Conservation (phyloP, 1,140 invertebrate species). For the Drosophila sp. region DNA sequence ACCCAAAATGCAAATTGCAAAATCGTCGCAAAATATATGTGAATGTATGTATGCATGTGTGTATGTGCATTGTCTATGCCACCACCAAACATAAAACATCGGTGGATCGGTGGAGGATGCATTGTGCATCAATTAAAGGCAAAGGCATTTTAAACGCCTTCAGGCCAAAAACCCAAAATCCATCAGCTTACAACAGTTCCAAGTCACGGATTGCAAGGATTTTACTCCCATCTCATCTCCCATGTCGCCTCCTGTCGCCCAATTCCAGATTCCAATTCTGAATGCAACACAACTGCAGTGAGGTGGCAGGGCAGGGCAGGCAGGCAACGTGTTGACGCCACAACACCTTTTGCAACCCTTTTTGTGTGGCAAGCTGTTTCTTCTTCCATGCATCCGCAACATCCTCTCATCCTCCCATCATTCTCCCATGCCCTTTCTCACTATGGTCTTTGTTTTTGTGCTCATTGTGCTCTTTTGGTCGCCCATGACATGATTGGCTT, state of each 20-base stretch:
- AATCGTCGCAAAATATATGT: background rate
- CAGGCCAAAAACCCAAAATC: slow-evolving; percentile 53
- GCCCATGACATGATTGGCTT: slow-evolving; percentile 81
- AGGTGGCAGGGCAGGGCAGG: slow-evolving; percentile 24
- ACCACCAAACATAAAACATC: slow-evolving; percentile 1
- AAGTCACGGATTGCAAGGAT: slow-evolving; percentile 67
- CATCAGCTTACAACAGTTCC: slow-evolving; percentile 47
- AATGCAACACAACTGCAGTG: slow-evolving; percentile 19
- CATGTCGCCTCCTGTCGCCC: background rate
- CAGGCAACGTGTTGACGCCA: slow-evolving; percentile 60
- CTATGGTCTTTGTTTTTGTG: slow-evolving; percentile 45
- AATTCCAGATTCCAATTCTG: slow-evolving; percentile 31
- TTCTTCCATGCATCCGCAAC: background rate
- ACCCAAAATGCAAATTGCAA: slow-evolving; percentile 64
- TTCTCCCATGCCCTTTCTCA: background rate
- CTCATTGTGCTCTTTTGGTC: slow-evolving; percentile 71
- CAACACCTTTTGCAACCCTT: slow-evolving; percentile 75
- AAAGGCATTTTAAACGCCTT: slow-evolving; percentile 69
- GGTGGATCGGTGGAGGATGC: slow-evolving; percentile 6
- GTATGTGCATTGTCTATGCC: background rate
- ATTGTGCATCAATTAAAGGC: slow-evolving; percentile 61
- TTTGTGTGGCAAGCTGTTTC: slow-evolving; percentile 26
- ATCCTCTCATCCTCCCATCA: background rate
- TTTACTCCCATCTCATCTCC: slow-evolving; percentile 1
- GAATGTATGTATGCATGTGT: background rate